Evolutionary conservation across 1,140 invertebrate genomes (phyloP), one percentile per base, ranked within the genome.

Genomic region (Arion vulgaris): DNA sequence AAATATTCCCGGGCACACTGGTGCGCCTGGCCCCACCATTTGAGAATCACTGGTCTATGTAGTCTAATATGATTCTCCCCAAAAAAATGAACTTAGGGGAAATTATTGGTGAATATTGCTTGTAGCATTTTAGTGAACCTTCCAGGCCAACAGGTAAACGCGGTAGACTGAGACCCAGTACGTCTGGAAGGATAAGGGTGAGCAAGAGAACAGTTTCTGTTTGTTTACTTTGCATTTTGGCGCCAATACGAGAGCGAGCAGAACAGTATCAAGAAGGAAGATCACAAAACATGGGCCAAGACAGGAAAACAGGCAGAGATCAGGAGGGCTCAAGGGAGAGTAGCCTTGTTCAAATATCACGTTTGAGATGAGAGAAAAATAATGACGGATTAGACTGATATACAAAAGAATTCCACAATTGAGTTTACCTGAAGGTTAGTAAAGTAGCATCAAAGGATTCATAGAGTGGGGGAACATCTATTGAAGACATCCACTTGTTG

Each of bases 221-320:
- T 66, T 66, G 62, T 66, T 66, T 66, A 32, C 32, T 66, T 66
- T 66, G 28, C 62, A 9, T 66, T 66, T 66, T 32, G 62, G 62
- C 62, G 62, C 62, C 62, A 32, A 66, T 0, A 28, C n/a, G 28
- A 66, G 62, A 66, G 62, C 28, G n/a, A 66, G 62, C 28, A 32
- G 62, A 66, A 28, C 62, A 32, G 62, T 57, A 66, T 66, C 62
- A 13, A 66, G 62, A 32, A 66, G 62, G 5, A 28, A 66, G 19
- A 66, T 66, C 62, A 66, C 2, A 32, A 66, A 66, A 28, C 62
- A 66, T 17, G 62, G 57, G 62, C n/a, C 62, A 66, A 66, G 5
- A 11, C 53, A 57, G 53, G 53, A 57, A 57, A 57, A 57, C 53
- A 57, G 5, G 53, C 53, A 57, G 53, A 57, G 53, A n/a, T 23